Conservation (phyloP, 1,140 invertebrate species). For the Drosophila elegans region DNA sequence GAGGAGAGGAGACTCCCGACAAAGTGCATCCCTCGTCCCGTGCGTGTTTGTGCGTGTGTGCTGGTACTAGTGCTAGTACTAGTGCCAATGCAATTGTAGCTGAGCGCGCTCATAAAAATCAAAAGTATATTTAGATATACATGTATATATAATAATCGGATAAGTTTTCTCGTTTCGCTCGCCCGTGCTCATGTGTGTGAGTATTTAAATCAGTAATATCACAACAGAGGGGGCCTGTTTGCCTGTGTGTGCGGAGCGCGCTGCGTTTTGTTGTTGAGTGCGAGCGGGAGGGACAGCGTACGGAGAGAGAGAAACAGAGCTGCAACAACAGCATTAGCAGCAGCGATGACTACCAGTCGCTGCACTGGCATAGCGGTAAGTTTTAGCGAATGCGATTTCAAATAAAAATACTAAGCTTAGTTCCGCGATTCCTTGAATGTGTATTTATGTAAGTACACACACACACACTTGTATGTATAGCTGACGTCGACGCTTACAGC, state of each 20-base stretch:
- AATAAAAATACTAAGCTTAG: constrained; percentile 15
- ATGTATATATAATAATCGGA: constrained; percentile 53
- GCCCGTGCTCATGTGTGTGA: constrained; percentile 26
- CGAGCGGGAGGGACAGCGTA: constrained; percentile 42
- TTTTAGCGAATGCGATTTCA: constrained; percentile 4
- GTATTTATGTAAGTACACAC: constrained; percentile 36
- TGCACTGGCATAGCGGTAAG: constrained; percentile 67
- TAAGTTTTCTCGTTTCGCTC: constrained; percentile 56
- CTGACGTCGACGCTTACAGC: constrained; percentile 15
- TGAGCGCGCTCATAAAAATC: constrained; percentile 32
- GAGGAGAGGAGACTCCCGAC: constrained; percentile 21
- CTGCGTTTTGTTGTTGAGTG: constrained; percentile 46
- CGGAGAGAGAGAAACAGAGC: constrained; percentile 17
- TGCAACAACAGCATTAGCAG: constrained; percentile 37
- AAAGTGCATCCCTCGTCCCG: constrained; percentile 34
- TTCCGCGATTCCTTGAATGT: constrained; percentile 7
- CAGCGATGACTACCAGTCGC: constrained; percentile 25
- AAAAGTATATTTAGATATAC: constrained; percentile 39
- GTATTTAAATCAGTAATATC: constrained; percentile 50
- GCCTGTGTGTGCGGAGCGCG: constrained; percentile 34
- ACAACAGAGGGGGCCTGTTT: constrained; percentile 19
- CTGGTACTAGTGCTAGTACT: constrained; percentile 10
- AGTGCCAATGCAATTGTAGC: constrained; percentile 26
- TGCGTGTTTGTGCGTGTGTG: constrained; percentile 4
- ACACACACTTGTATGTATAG: constrained; percentile 18